These are phyloP conservation scores for Orcinus orca DNA, from an alignment of 2,113 vertebrate genomes.

Conservation along the genomic window DNA sequence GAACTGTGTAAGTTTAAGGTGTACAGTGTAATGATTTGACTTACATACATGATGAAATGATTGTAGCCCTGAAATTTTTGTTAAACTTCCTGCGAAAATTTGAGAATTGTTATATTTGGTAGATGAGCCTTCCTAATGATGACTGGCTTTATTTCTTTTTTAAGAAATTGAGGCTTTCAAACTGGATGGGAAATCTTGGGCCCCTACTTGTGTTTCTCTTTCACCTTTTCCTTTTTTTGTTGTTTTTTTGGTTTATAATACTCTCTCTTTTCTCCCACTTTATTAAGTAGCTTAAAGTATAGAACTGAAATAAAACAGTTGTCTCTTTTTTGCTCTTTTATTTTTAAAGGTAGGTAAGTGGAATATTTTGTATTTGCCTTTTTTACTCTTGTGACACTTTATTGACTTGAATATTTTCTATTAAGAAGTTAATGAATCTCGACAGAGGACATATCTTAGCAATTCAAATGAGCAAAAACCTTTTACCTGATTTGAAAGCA, in stretches of 20 bases:
- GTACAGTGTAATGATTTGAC: background rate
- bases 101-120: background rate
- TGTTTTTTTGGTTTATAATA: background rate
- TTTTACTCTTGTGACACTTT: background rate
- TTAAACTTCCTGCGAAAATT: background rate
- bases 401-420: background rate
- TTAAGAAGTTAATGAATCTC: background rate
- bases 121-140: background rate
- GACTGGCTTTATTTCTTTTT: background rate
- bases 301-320: background rate
- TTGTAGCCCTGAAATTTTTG: background rate
- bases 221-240: background rate
- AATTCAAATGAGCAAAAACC: background rate
- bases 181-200: background rate
- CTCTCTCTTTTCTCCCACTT: background rate
- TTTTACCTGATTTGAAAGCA: background rate
- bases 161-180: background rate
- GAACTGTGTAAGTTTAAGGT: background rate
- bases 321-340: background rate
- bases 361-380: background rate
- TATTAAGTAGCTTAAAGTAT: background rate
- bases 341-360: background rate
- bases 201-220: background rate
- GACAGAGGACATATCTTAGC: background rate
- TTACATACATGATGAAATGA: background rate